These are phyloP conservation scores for Cydia fagiglandana DNA, from an alignment of 1,140 invertebrate genomes.

Conservation along the genomic window DNA sequence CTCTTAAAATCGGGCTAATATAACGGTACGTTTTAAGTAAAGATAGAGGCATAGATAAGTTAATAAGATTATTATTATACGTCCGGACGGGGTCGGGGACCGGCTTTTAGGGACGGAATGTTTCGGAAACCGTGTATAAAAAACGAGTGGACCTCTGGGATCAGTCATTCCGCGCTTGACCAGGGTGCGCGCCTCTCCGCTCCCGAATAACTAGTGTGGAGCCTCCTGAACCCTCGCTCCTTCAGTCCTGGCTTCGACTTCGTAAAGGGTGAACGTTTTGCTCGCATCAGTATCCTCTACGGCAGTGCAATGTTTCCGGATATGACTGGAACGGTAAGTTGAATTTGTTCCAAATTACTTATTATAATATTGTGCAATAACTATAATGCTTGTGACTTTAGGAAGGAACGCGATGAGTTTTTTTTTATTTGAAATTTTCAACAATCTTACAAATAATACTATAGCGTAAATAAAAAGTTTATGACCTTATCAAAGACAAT, in stretches of 20 bases:
- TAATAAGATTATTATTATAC: conserved; percentile 78
- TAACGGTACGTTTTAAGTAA: conserved; percentile 77
- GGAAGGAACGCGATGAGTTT: neutral
- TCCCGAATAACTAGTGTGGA: conserved; percentile 44
- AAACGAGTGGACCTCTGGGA: conserved; percentile 67
- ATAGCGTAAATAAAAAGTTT: too few relatives aligned
- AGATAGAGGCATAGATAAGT: conserved; percentile 76
- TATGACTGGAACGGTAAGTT: conserved; percentile 51
- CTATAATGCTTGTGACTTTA: neutral
- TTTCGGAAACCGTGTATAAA: conserved; percentile 75
- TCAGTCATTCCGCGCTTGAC: conserved; percentile 68
- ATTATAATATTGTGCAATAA: neutral
- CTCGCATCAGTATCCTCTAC: conserved; percentile 36
- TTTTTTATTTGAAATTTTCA: neutral
- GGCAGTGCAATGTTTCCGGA: conserved; percentile 52
- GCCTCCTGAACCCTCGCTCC: conserved; percentile 37
- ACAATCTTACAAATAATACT: too few relatives aligned
- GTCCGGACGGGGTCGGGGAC: conserved; percentile 64
- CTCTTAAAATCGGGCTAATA: conserved; percentile 68
- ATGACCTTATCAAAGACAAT: too few relatives aligned
- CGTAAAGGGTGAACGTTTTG: conserved; percentile 44
- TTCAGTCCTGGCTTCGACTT: conserved; percentile 39
- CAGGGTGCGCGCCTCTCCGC: conserved; percentile 65
- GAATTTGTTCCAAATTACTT: conserved; percentile 30
- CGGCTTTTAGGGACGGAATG: conserved; percentile 74